Evolutionary conservation across 2,113 vertebrate species (phyloP).

Genomic region (Panurus biarmicus): DNA sequence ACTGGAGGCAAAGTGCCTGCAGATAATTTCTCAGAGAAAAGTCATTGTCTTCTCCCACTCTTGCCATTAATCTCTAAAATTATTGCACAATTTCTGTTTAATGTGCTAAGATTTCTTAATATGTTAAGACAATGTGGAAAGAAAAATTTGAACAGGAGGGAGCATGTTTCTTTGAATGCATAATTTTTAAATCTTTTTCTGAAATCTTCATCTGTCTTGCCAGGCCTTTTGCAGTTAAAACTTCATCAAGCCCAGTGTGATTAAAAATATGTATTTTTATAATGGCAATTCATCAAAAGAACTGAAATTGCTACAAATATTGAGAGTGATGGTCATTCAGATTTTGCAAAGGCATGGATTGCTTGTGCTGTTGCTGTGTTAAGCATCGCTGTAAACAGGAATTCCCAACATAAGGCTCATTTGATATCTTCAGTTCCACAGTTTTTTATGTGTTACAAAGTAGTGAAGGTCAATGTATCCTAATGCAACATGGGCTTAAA

Average conservation of each 20-base stretch:
- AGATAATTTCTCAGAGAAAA: constrained; percentile 61
- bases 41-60: constrained; percentile 59
- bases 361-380: background rate
- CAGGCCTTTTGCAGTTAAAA: background rate
- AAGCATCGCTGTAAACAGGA: rapidly evolving
- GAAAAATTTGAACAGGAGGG: constrained; percentile 61
- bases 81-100: constrained; percentile 62
- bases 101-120: constrained; percentile 60
- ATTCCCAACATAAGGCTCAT: background rate
- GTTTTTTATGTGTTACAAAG: background rate
- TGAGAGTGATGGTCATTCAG: background rate
- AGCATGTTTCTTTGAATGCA: constrained; percentile 51
- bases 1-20: constrained; percentile 54
- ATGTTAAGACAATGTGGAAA: constrained; percentile 53
- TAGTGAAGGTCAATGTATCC: background rate
- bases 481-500: rapidly evolving
- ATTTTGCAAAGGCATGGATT: background rate
- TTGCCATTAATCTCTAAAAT: constrained; percentile 63
- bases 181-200: constrained; percentile 43
- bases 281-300: background rate
- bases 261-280: background rate
- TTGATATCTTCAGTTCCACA: background rate
- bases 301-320: background rate
- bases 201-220: constrained; percentile 29
- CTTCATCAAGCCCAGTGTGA: background rate